Conservation (phyloP, 2,113 vertebrate species). For the Tenrec ecaudatus region DNA sequence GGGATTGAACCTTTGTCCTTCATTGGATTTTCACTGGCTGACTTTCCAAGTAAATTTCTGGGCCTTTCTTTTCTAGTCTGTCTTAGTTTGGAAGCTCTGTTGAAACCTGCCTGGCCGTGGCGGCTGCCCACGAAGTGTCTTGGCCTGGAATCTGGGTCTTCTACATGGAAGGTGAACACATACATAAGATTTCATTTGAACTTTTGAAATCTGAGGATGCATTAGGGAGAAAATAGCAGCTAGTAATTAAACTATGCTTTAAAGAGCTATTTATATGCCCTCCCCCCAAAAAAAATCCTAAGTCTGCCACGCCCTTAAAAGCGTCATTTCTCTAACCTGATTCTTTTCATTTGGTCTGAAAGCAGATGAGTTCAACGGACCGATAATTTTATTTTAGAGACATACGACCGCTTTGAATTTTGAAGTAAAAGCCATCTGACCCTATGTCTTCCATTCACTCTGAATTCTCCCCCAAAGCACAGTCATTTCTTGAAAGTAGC, state of each 20-base stretch:
- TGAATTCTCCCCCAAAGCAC: background rate
- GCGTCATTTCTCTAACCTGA: background rate
- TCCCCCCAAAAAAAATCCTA: background rate
- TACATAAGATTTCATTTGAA: conserved; percentile 52
- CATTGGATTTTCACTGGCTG: background rate
- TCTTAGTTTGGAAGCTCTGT: background rate
- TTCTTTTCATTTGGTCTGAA: conserved; percentile 1
- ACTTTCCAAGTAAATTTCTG: background rate
- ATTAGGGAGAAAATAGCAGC: conserved; percentile 20
- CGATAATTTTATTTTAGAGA: conserved; percentile 6
- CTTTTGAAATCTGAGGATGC: conserved; percentile 50
- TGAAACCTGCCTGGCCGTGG: background rate
- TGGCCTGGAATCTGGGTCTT: background rate
- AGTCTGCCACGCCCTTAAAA: background rate
- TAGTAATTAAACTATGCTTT: conserved; percentile 20
- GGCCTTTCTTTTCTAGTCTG: background rate
- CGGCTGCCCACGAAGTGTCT: background rate
- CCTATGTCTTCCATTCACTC: background rate
- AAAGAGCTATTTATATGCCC: background rate
- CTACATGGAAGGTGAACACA: background rate
- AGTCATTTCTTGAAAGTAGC: background rate
- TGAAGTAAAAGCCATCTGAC: background rate
- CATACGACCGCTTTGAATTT: background rate
- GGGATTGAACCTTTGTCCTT: background rate
- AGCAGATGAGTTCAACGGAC: background rate